These are phyloP conservation scores for Penaeus vannamei DNA, from an alignment of 1,140 invertebrate genomes.

Conservation along the genomic window DNA sequence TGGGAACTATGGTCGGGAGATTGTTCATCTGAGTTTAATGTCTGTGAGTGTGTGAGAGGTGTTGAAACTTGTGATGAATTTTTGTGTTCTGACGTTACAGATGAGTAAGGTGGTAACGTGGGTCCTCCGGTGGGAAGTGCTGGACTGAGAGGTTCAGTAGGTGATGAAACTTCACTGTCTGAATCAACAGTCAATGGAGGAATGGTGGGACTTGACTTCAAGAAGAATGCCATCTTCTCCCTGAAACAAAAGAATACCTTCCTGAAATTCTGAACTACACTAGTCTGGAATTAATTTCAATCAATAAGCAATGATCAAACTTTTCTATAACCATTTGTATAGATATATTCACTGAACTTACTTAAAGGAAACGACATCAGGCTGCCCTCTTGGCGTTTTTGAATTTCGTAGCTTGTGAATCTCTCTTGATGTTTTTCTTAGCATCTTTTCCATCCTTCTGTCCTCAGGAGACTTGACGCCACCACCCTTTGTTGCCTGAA, in stretches of 20 bases:
- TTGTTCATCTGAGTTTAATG: background rate
- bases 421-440: slow-evolving; percentile 89
- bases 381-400: slow-evolving; percentile 82
- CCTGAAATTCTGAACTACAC: background rate
- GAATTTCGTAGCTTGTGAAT: slow-evolving; percentile 91
- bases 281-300: background rate
- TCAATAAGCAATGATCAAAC: background rate
- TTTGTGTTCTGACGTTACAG: slow-evolving; percentile 44
- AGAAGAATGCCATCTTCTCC: slow-evolving; percentile 65
- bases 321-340: slow-evolving; percentile 9
- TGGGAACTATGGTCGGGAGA: slow-evolving; percentile 19
- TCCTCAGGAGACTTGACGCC: slow-evolving; percentile 77
- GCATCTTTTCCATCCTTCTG: slow-evolving; percentile 83
- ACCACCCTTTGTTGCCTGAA: slow-evolving; percentile 63
- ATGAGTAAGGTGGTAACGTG: slow-evolving; percentile 35
- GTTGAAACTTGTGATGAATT: slow-evolving; percentile 1
- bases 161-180: slow-evolving; percentile 44
- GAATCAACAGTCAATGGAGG: slow-evolving; percentile 59
- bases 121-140: slow-evolving; percentile 10
- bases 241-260: slow-evolving; percentile 34
- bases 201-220: slow-evolving; percentile 62
- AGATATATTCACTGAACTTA: slow-evolving; percentile 75
- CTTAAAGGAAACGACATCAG: slow-evolving; percentile 94
- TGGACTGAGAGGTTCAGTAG: slow-evolving; percentile 44
- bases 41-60: slow-evolving; percentile 32